phyloP scores from a whole-genome alignment of 2,888 invertebrate genomes.

The Cerastoderma edule region DNA sequence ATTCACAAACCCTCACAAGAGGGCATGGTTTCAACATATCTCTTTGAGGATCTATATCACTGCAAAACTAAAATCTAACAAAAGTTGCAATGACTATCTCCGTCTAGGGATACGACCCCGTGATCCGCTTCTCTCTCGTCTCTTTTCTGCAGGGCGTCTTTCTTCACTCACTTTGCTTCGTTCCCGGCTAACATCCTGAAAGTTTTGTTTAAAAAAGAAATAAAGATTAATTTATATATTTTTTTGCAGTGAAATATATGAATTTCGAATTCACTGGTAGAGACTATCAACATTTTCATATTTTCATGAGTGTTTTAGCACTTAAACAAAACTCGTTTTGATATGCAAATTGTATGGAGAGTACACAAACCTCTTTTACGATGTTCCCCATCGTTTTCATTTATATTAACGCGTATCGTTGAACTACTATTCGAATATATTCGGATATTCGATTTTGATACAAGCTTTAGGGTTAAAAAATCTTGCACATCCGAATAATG shows the following conservation, averaged over 20 bases:
- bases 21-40: too few relatives aligned
- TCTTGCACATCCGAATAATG: background rate
- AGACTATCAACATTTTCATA: background rate
- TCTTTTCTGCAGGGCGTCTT: slow-evolving; percentile 2
- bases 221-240: background rate
- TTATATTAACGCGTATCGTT: too few relatives aligned
- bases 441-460: too few relatives aligned
- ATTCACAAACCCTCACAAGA: too few relatives aligned
- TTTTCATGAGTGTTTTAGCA: slow-evolving; percentile 6
- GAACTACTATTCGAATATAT: too few relatives aligned
- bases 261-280: background rate
- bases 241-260: background rate
- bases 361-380: slow-evolving; percentile 2
- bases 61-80: too few relatives aligned
- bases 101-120: background rate
- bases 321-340: background rate
- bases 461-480: background rate
- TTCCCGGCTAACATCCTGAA: slow-evolving; percentile 5
- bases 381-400: too few relatives aligned
- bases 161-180: slow-evolving; percentile 4
- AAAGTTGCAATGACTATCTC: slow-evolving; percentile 16
- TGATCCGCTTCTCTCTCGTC: slow-evolving; percentile 17
- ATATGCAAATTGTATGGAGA: too few relatives aligned
- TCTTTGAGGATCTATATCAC: too few relatives aligned
- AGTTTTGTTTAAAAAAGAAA: background rate